Conservation (phyloP, 64 coral and sea anemone species). For the Stichodactyla helianthus region DNA sequence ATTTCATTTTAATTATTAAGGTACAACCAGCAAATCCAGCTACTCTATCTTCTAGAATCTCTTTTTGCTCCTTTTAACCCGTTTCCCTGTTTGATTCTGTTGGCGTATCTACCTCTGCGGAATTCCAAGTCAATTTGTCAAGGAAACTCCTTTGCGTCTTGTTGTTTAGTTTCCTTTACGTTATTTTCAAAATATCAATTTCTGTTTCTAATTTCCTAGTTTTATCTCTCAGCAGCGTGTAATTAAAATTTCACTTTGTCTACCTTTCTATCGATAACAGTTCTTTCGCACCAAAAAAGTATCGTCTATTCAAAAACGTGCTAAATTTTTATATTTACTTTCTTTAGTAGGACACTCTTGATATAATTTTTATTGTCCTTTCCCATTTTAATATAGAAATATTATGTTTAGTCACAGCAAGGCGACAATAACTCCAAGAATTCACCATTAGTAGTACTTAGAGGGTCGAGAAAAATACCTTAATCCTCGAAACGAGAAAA, state of each 20-base stretch:
- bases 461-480: not conserved
- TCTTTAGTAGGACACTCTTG: not conserved
- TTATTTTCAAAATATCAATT: constrained; percentile 13
- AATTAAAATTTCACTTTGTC: constrained; percentile 12
- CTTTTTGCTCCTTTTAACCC: not conserved
- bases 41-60: not conserved
- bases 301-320: not conserved
- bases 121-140: constrained; percentile 10
- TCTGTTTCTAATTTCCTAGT: constrained; percentile 6
- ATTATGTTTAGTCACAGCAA: constrained; percentile 8
- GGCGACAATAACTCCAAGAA: constrained; percentile 11
- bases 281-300: not conserved
- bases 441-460: constrained; percentile 9
- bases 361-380: not conserved
- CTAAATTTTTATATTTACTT: not conserved
- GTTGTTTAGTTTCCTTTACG: not conserved
- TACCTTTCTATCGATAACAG: not conserved
- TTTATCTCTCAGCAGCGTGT: constrained; percentile 7
- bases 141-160: not conserved
- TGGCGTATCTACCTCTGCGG: not conserved
- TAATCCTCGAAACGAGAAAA: constrained; percentile 9
- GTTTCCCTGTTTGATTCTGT: not conserved
- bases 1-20: constrained; percentile 13
- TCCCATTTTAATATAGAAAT: not conserved
- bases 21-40: not conserved